These are phyloP conservation scores for Pygmarrhopalites habei DNA, from an alignment of 1,140 invertebrate genomes.

Conservation along the genomic window DNA sequence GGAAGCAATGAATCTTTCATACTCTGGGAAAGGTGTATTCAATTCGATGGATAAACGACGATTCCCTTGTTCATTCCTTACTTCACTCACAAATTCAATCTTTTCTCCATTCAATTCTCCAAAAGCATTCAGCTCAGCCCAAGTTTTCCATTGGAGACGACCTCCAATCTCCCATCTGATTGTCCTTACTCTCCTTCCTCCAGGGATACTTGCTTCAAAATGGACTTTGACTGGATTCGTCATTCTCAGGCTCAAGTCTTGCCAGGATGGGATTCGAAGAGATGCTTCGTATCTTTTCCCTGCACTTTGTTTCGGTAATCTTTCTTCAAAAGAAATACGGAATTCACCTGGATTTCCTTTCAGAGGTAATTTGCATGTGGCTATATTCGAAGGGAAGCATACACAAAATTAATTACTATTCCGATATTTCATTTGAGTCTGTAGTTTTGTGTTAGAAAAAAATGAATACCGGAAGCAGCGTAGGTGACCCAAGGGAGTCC, in stretches of 20 bases:
- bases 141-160: conserved; percentile 25
- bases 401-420: conserved; percentile 14
- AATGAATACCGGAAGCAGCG: conserved; percentile 24
- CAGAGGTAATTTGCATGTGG: neutral
- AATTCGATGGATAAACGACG: conserved; percentile 25
- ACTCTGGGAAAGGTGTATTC: conserved; percentile 36
- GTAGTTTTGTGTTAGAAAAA: too few relatives aligned
- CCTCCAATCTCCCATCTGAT: conserved; percentile 32
- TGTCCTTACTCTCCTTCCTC: conserved; percentile 22
- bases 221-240: conserved; percentile 1
- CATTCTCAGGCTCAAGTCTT: conserved; percentile 1
- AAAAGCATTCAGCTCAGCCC: conserved; percentile 20
- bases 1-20: conserved; percentile 33
- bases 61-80: conserved; percentile 18
- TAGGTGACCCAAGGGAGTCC: conserved; percentile 29
- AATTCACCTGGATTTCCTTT: conserved; percentile 12
- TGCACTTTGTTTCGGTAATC: neutral
- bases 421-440: too few relatives aligned
- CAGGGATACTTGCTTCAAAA: conserved; percentile 24
- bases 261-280: conserved; percentile 14
- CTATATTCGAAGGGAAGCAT: conserved; percentile 12
- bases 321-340: conserved; percentile 3
- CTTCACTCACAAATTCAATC: conserved; percentile 26
- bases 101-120: conserved; percentile 36
- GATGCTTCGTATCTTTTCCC: neutral